Evolutionary conservation across 53 echinoderm and acorn worm genomes (phyloP).

Genomic region (Astropecten irregularis): DNA sequence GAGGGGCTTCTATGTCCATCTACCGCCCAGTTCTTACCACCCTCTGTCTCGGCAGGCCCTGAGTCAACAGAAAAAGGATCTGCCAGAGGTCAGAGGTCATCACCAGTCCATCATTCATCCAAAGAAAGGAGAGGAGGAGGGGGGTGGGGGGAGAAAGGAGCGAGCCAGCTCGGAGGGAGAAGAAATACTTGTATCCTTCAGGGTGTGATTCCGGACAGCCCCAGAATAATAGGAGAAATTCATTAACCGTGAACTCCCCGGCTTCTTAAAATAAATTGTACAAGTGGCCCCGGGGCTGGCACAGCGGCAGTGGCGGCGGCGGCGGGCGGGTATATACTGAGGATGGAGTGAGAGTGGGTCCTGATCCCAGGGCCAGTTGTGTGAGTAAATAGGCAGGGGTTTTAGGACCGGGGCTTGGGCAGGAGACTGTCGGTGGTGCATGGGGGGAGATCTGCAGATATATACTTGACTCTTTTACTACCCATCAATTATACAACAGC

Average conservation of each 20-base stretch:
- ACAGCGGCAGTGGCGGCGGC: not conserved
- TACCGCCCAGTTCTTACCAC: not conserved
- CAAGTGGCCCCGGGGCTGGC: constrained; percentile 41
- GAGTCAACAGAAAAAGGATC: constrained; percentile 43
- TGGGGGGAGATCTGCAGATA: too few relatives aligned
- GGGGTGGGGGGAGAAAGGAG: too few relatives aligned
- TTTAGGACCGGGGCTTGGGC: not conserved
- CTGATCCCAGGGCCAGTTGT: too few relatives aligned
- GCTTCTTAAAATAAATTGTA: constrained; percentile 71
- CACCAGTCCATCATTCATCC: constrained; percentile 37
- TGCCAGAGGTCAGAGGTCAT: constrained; percentile 16
- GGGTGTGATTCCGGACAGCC: constrained; percentile 53
- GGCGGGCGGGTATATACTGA: too few relatives aligned
- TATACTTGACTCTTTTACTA: too few relatives aligned
- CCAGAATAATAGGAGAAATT: constrained; percentile 63
- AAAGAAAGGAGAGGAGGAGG: too few relatives aligned
- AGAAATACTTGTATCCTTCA: constrained; percentile 55
- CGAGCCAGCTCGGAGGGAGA: not conserved
- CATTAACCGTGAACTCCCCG: constrained; percentile 68
- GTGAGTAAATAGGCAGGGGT: constrained; percentile 8
- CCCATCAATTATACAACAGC: too few relatives aligned
- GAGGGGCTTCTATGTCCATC: not conserved
- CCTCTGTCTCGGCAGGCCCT: constrained; percentile 17
- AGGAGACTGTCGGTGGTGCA: too few relatives aligned
- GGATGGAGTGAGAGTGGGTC: too few relatives aligned